These are phyloP conservation scores for Stenoptilia bipunctidactyla DNA, from an alignment of 2,888 invertebrate species.

Conservation along the genomic window DNA sequence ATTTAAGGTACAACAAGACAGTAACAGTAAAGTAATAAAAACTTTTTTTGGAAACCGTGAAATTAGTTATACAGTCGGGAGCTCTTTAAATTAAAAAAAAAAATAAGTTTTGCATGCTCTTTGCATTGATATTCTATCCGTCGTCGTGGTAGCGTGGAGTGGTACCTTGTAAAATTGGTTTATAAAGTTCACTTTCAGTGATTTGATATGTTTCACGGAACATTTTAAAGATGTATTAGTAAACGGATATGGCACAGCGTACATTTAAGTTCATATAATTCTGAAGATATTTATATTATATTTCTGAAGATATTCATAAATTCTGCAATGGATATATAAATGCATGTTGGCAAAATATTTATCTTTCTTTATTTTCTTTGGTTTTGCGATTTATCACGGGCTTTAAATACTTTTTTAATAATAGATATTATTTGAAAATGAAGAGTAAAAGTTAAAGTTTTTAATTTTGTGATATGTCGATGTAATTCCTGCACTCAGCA, in stretches of 20 bases:
- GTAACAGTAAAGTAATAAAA: too few species aligned
- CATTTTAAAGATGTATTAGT: conserved; percentile 11
- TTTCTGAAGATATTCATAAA: conserved; percentile 14
- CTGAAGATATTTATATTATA: conserved; percentile 4
- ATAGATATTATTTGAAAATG: conserved; percentile 28
- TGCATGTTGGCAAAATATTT: conserved; percentile 9
- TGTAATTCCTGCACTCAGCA: conserved; percentile 15
- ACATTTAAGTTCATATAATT: conserved; percentile 11
- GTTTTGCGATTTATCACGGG: conserved; percentile 67
- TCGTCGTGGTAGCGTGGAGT: conserved; percentile 1
- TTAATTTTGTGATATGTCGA: conserved; percentile 53
- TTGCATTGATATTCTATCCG: conserved; percentile 19
- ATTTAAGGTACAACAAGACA: too few species aligned
- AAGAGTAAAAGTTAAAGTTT: conserved; percentile 22
- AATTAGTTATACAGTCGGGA: too few species aligned
- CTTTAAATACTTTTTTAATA: conserved; percentile 38
- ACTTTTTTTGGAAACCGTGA: too few species aligned
- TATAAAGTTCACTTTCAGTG: conserved; percentile 33
- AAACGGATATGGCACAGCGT: conserved; percentile 40
- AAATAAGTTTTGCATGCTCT: not conserved
- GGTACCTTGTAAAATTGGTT: conserved; percentile 10
- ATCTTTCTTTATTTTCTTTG: conserved; percentile 55
- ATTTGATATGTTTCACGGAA: conserved; percentile 30
- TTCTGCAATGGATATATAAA: conserved; percentile 9
- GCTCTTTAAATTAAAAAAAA: too few species aligned